phyloP scores from a whole-genome alignment of 2,888 invertebrate genomes.

The Lobophora halterata region DNA sequence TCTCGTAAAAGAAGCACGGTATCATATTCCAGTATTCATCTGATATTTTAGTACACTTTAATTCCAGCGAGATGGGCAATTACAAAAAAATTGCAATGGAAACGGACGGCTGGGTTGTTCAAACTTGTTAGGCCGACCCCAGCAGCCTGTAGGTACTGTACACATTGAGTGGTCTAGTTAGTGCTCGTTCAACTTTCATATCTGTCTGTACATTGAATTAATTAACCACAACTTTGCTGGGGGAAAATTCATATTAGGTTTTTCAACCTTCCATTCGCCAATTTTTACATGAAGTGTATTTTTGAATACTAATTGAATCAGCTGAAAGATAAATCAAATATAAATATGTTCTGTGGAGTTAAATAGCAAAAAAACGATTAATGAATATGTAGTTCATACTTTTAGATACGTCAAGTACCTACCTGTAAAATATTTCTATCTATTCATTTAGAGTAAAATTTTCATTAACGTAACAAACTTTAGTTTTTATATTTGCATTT shows the following conservation, averaged over 20 bases:
- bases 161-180: slow-evolving; percentile 15
- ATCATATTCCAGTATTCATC: slow-evolving; percentile 11
- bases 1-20: slow-evolving; percentile 3
- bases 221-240: slow-evolving; percentile 20
- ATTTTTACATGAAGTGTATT: too few relatives aligned
- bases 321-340: too few relatives aligned
- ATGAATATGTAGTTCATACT: too few relatives aligned
- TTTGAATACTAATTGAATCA: too few relatives aligned
- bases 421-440: slow-evolving; percentile 8
- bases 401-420: too few relatives aligned
- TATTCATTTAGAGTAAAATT: too few relatives aligned
- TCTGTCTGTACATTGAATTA: slow-evolving; percentile 28
- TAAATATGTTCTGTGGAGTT: too few relatives aligned
- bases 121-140: slow-evolving; percentile 45
- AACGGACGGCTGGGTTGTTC: slow-evolving; percentile 39
- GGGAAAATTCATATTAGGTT: slow-evolving; percentile 11
- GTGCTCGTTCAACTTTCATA: slow-evolving; percentile 32
- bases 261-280: slow-evolving; percentile 1
- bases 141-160: slow-evolving; percentile 20
- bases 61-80: slow-evolving; percentile 46
- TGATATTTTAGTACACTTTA: slow-evolving; percentile 31
- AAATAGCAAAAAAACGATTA: too few relatives aligned
- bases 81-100: slow-evolving; percentile 50
- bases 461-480: too few relatives aligned
- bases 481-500: too few relatives aligned